Evolutionary conservation across 2,113 vertebrate genomes (phyloP), one percentile per base, ranked within the genome.

Genomic region (Equus przewalskii): DNA sequence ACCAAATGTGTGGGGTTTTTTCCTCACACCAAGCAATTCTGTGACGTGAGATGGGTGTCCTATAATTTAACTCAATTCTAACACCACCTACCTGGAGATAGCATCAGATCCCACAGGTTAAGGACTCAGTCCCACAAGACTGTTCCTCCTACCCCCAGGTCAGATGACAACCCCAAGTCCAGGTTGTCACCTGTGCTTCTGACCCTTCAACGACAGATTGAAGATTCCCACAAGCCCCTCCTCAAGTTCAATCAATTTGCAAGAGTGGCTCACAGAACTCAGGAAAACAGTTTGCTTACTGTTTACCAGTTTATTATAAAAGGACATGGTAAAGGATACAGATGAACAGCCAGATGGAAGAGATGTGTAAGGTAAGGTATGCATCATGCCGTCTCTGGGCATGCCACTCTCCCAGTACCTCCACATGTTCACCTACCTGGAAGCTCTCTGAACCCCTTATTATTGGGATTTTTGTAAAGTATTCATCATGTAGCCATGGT

Each of bases 371-470:
- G 19, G 19, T 12, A 2, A n/a, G 60, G 44, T 41, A 41, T 41
- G 36, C 36, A 41, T 41, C 2, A 7, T 14, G 46, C 36, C 58
- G 8, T 44, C 36, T 58, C 56, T 18, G 18, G 80, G 24, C 26
- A 16, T 1, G 10, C 41, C 64, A 5, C 21, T 26, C 44, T 41
- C 33, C 36, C 21, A 12, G 64, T 5, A 4, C 30, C 62, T 33
- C 64, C 7, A 0, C 5, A 1, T 6, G 64, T 26, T 21, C 14
- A 6, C 64, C 83, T 1, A 13, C 62, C 24, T 8, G 0, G 36
- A 44, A 28, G 22, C 36, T 9, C 54, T 56, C 56, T 6, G 14
- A 44, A 44, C 80, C 82, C 12, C 49, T 8, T 3, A 3, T 13
- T 11, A 1, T 36, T 22, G 33, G 82, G 83, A 15, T 10, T 16